Percentiles rank a stretch among this genome's conserved stretches.
phyloP scores from a whole-genome alignment of 2,888 invertebrate species.

The Chironomus riparius region DNA sequence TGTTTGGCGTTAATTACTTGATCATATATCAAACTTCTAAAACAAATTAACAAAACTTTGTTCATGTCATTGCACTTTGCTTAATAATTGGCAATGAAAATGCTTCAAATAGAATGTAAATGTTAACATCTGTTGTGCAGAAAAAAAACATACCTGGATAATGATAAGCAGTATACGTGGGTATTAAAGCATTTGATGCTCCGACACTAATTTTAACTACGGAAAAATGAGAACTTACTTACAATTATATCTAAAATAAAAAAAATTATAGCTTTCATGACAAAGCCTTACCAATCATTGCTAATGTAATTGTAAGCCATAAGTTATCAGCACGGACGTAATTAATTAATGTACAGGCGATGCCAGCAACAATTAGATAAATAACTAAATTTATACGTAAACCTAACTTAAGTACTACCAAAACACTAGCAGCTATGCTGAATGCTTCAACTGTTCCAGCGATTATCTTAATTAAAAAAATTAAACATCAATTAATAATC shows the following conservation, averaged over 20 bases:
- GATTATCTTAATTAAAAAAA: slow-evolving; percentile 41
- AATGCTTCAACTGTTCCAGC: slow-evolving; percentile 64
- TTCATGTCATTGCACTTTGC: too few relatives aligned
- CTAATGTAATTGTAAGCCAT: slow-evolving; percentile 56
- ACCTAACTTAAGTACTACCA: slow-evolving; percentile 61
- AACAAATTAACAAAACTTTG: too few relatives aligned
- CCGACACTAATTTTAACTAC: slow-evolving; percentile 64
- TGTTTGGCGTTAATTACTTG: too few relatives aligned
- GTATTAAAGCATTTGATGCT: slow-evolving; percentile 67
- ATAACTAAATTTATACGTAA: slow-evolving; percentile 59
- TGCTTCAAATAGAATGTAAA: not conserved
- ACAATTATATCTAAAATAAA: slow-evolving; percentile 26
- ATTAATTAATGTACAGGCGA: slow-evolving; percentile 55
- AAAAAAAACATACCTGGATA: slow-evolving; percentile 44
- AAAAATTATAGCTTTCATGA: not conserved
- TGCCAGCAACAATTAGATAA: slow-evolving; percentile 58
- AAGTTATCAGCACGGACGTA: slow-evolving; percentile 46
- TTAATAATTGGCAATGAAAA: too few relatives aligned
- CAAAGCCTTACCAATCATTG: slow-evolving; percentile 52
- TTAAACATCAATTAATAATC: not conserved
- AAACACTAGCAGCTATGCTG: slow-evolving; percentile 61
- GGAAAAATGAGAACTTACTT: slow-evolving; percentile 21
- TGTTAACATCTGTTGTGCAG: not conserved
- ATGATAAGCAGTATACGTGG: slow-evolving; percentile 61
- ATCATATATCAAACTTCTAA: too few relatives aligned